phyloP scores from a whole-genome alignment of 2,888 invertebrate genomes.

The Prosopocoilus inquinatus region DNA sequence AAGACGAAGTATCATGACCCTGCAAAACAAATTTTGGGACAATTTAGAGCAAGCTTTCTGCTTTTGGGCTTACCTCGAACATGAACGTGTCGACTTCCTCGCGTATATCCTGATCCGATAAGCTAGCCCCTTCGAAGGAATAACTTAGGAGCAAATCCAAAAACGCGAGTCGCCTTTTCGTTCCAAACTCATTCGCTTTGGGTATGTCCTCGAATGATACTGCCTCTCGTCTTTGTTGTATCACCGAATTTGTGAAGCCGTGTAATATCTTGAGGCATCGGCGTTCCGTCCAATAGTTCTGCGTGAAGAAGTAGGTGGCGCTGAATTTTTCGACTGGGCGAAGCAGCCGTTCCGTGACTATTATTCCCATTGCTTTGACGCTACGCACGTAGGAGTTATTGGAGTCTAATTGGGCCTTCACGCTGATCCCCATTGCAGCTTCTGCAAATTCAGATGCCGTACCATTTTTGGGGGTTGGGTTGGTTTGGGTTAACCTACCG shows the following conservation, averaged over 20 bases:
- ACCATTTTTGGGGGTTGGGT: not conserved
- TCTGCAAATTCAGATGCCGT: constrained; percentile 57
- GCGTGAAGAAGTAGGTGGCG: constrained; percentile 19
- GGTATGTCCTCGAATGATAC: constrained; percentile 56
- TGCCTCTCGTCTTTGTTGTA: constrained; percentile 51
- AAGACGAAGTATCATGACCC: constrained; percentile 48
- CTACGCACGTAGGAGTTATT: constrained; percentile 19
- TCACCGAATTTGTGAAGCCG: constrained; percentile 57
- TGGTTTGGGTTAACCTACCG: too few relatives aligned
- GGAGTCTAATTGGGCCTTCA: constrained; percentile 48
- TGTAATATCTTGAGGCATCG: constrained; percentile 46
- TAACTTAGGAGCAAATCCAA: constrained; percentile 61
- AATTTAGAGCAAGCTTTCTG: not conserved
- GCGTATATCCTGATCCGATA: constrained; percentile 60
- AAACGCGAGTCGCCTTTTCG: constrained; percentile 66
- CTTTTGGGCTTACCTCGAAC: constrained; percentile 59
- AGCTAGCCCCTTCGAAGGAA: constrained; percentile 57
- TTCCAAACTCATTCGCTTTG: constrained; percentile 52
- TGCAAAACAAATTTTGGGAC: constrained; percentile 20
- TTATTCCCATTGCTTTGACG: constrained; percentile 13
- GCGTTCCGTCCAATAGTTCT: constrained; percentile 18
- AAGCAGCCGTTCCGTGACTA: constrained; percentile 19
- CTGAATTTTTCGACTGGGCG: constrained; percentile 21
- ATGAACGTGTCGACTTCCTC: constrained; percentile 74
- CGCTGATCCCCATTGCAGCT: constrained; percentile 77